phyloP scores from a whole-genome alignment of 2,113 vertebrate species.

The Turdus rufiventris region DNA sequence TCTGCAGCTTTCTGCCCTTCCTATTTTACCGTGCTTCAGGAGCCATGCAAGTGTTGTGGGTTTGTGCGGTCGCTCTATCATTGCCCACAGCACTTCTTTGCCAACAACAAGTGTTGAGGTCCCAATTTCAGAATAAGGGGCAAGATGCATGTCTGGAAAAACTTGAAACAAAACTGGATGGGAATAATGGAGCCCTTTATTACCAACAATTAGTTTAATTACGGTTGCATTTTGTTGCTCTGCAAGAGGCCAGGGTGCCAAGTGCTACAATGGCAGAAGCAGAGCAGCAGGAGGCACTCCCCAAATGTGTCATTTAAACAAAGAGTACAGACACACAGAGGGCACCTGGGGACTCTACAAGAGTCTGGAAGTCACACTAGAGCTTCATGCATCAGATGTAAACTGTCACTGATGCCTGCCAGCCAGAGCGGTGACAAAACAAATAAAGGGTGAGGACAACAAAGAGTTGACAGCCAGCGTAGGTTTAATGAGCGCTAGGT shows the following conservation, averaged over 20 bases:
- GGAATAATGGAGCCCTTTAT: background rate
- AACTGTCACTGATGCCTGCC: background rate
- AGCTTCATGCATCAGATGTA: background rate
- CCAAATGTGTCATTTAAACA: background rate
- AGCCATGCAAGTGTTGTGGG: background rate
- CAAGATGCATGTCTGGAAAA: background rate
- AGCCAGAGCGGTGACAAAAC: background rate
- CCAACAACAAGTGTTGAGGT: background rate
- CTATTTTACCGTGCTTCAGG: background rate
- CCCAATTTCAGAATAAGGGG: background rate
- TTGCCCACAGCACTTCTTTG: background rate
- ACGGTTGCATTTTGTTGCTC: background rate
- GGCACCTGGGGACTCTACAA: background rate
- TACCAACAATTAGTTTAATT: background rate
- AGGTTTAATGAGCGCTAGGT: background rate
- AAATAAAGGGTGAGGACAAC: background rate
- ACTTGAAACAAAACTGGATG: background rate
- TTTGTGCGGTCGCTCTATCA: background rate
- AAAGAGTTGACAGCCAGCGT: background rate
- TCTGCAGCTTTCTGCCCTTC: background rate
- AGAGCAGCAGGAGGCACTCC: background rate
- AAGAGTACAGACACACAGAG: background rate
- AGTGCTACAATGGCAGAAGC: background rate
- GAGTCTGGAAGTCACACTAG: background rate
- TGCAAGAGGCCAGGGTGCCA: background rate